Conservation (phyloP, 1,140 invertebrate species). For the Trichoplusia ni region DNA sequence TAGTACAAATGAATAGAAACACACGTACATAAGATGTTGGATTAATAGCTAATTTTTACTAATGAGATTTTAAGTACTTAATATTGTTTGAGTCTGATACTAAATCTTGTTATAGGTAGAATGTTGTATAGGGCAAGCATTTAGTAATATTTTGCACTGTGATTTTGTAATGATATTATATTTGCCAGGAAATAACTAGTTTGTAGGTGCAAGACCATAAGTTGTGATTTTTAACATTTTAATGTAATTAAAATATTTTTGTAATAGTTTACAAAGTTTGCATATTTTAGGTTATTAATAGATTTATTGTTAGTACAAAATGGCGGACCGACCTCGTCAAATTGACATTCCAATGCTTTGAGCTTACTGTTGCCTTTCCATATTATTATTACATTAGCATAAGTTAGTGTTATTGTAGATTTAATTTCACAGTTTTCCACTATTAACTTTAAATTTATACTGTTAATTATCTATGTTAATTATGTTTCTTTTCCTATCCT, state of each 20-base stretch:
- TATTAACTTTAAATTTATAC: too few relatives aligned
- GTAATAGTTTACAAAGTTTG: not conserved
- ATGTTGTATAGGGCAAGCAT: not conserved
- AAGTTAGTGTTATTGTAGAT: not conserved
- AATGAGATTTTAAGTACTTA: conserved; percentile 21
- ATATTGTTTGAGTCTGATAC: conserved; percentile 10
- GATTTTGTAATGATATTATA: conserved; percentile 25
- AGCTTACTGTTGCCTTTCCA: not conserved
- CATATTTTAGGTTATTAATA: not conserved
- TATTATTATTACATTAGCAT: not conserved
- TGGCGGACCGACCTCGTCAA: not conserved
- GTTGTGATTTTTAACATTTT: conserved; percentile 25
- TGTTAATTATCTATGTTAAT: too few relatives aligned
- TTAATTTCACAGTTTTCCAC: too few relatives aligned
- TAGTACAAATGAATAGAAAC: conserved; percentile 36
- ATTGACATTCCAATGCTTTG: conserved; percentile 2
- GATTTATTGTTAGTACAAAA: not conserved
- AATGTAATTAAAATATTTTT: not conserved
- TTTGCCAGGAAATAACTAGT: conserved; percentile 12
- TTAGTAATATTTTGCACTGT: conserved; percentile 30
- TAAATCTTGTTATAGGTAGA: not conserved
- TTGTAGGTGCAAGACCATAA: conserved; percentile 1
- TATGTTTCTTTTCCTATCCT: too few relatives aligned
- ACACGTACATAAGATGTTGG: not conserved
- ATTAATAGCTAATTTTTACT: not conserved